Percentiles rank a stretch among this genome's conserved stretches.
These are phyloP conservation scores for Cryptotis parvus DNA, from an alignment of 2,113 vertebrate genomes.

Conservation along the genomic window DNA sequence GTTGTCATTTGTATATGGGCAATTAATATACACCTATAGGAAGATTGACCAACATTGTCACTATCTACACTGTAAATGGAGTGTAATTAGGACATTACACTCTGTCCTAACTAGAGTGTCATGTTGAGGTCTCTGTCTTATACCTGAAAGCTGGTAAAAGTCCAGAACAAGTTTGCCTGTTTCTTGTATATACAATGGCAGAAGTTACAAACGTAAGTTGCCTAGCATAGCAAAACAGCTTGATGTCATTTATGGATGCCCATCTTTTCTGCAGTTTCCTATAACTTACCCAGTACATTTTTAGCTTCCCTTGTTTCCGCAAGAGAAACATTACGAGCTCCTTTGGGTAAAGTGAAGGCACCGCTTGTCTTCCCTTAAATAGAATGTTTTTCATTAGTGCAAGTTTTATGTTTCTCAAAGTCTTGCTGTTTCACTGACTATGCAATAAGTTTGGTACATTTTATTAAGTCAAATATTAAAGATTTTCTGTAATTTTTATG, in stretches of 20 bases:
- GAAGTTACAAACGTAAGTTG: background rate
- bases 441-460: constrained; percentile 41
- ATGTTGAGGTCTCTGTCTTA: background rate
- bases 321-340: constrained; percentile 93
- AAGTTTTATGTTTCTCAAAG: constrained; percentile 61
- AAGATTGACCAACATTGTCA: background rate
- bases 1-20: background rate
- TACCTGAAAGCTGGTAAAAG: background rate
- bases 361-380: constrained; percentile 95
- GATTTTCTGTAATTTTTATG: background rate
- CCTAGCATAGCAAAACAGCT: constrained; percentile 72
- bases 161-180: constrained; percentile 62
- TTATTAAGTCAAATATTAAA: background rate
- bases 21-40: background rate
- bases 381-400: constrained; percentile 87
- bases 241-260: constrained; percentile 85
- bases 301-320: constrained; percentile 92
- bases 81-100: too few species aligned
- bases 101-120: background rate
- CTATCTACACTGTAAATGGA: too few species aligned
- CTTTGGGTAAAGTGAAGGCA: constrained; percentile 93
- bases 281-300: constrained; percentile 93
- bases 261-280: constrained; percentile 84
- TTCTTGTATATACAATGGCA: constrained; percentile 32
- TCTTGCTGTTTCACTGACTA: constrained; percentile 85